Evolutionary conservation across 2,113 vertebrate species (phyloP), one percentile per base, ranked within the genome.

Genomic region (Laterallus jamaicensis): DNA sequence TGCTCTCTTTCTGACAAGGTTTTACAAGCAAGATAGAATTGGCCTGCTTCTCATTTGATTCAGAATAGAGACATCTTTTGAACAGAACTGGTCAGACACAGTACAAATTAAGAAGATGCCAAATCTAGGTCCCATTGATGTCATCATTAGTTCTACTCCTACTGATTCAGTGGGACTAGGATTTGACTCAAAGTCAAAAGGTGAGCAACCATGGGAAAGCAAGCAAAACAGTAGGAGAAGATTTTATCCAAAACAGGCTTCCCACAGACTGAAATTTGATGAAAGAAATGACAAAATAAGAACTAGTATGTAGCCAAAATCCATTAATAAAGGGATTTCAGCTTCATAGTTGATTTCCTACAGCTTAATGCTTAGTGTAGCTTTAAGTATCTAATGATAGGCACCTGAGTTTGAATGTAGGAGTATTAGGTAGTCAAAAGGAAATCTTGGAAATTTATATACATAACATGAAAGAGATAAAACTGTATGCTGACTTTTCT

Each of bases 321-420:
- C 17, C 28, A 35, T 49, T 75, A 55, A 66, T 2, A 37, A 55
- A 76, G 5, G 15, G 2, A 0, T 39, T 75, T 74, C 0, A 1
- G 63, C 87, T 80, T 70, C 52, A 21, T 32, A 67, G 31, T 31
- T 70, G 15, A 60, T 37, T 87, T 35, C 22, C 15, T 55, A 24
- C 12, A 66, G 31, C 5, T 39, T 55, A 39, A 50, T 28, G 4
- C 21, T 75, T n/a, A 59, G 14, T 24, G 5, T n/a, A 12, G 11
- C n/a, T 86, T 78, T 78, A 58, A 29, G 9, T 90, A 32, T 63
- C 37, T 78, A 54, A 63, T 29, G 15, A 35, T 16, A 68, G 13
- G 25, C 11, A 54, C 6, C 6, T n/a, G n/a, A 35, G 20, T 82
- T 63, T 63, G 12, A 21, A 35, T 32, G 15, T 37, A 60, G 26